phyloP scores from a whole-genome alignment of 2,797 vertebrate genomes.

The Serranus cabrilla region DNA sequence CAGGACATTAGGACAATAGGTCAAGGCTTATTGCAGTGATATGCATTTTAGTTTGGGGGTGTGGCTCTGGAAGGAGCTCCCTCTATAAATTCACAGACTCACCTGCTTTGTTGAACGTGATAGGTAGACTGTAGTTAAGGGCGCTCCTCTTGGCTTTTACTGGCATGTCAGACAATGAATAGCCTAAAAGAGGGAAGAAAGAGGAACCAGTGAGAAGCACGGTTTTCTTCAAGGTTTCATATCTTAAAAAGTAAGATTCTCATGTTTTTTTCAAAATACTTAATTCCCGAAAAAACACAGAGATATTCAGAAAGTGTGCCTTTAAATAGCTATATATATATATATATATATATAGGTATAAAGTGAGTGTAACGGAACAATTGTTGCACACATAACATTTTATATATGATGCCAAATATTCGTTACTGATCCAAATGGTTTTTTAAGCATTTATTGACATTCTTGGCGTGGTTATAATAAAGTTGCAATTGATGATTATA shows the following conservation, averaged over 20 bases:
- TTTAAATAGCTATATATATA: too few relatives aligned
- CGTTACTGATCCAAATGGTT: too few relatives aligned
- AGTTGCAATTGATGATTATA: too few relatives aligned
- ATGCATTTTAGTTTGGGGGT: background rate
- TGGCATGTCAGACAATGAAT: conserved; percentile 88
- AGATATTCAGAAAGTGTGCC: too few relatives aligned
- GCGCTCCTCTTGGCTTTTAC: conserved; percentile 97
- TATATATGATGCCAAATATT: too few relatives aligned
- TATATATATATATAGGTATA: too few relatives aligned
- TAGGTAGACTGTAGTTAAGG: conserved; percentile 93
- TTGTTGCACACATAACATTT: too few relatives aligned
- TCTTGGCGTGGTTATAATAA: too few relatives aligned
- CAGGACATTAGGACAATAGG: background rate
- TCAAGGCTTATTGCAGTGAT: background rate
- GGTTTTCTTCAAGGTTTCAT: background rate
- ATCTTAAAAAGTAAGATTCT: too few relatives aligned
- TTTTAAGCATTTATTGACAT: too few relatives aligned
- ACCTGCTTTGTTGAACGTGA: conserved; percentile 93
- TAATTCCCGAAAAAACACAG: too few relatives aligned
- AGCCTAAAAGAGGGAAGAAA: conserved; percentile 80
- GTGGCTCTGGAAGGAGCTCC: background rate
- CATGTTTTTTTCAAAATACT: background rate
- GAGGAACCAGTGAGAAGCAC: background rate
- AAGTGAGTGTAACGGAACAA: too few relatives aligned
- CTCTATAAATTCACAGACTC: conserved; percentile 28